Base-by-base conservation (phyloP, 2,888 invertebrate genomes). In the Limnephilus rhombicus region DNA sequence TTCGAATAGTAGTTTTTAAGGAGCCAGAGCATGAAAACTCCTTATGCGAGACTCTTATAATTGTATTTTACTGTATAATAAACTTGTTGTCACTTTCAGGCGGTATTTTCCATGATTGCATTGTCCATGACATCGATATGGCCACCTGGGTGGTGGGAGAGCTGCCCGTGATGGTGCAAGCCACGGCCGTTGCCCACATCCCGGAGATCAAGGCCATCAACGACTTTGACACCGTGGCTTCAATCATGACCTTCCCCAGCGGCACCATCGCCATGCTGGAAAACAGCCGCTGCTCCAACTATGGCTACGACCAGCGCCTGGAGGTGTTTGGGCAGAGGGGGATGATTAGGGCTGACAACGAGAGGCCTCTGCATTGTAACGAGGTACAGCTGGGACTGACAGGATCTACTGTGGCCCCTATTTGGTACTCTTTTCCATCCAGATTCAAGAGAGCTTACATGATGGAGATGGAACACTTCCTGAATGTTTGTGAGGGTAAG, bases 91-190 rank as follows among this genome's bases (percentile, higher is more conserved):
- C 9, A 41, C 37, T 92, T 94, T 94, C 93, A 96, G 97, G 97
- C 94, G 97, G 97, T 24, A 97, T 98, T 80, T 97, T 97, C 94
- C 97, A 97, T 92, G 98, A 98, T 94, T 97, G 97, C 94, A 95
- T 97, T 91, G 97, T 98, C 2, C 97, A 98, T 94, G 97, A 98
- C 94, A 96, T 98, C 92, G 97, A 98, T 94, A 96, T 97, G 95
- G 94, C 97, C 12, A 97, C 97, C 92, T 97, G 97, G 97, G 94
- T 97, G 68, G 94, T 97, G 45, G 97, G 97, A 0, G 97, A 97
- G 94, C 96, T 96, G 92, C 97, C 97, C 0, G 95, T 94, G 34
- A 96, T 95, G 93, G 97, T 97, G 91, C 96, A 95, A 94, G 95
- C 96, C 0, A 94, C 95, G 49, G 97, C 96, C 15, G 94, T 95